These are phyloP conservation scores for Nesospiza acunhae DNA, from an alignment of 2,113 vertebrate species.

Conservation along the genomic window DNA sequence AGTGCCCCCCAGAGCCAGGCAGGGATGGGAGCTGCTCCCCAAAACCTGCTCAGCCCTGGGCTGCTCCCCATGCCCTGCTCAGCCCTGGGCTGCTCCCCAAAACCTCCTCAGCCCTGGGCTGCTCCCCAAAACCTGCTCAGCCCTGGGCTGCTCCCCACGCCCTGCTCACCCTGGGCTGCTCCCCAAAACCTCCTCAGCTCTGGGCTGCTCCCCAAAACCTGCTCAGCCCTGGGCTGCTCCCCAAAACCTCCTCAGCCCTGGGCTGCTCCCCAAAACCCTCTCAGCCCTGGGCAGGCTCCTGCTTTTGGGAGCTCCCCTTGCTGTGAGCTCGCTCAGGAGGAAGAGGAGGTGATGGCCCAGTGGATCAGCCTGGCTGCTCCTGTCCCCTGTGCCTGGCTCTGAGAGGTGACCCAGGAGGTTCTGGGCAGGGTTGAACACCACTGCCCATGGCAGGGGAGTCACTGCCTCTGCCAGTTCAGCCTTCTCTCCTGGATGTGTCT, in stretches of 20 bases:
- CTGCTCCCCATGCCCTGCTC: background rate
- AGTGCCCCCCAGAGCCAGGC: accelerated
- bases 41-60: too few species aligned
- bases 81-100: background rate
- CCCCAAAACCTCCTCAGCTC: too few species aligned
- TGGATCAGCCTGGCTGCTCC: background rate
- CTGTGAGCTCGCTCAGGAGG: background rate
- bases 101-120: background rate
- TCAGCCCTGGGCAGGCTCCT: background rate
- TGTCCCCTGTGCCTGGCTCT: background rate
- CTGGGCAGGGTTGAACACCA: background rate
- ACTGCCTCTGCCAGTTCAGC: background rate
- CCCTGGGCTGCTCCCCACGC: accelerated
- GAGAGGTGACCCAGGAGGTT: background rate
- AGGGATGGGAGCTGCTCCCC: background rate
- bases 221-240: too few species aligned
- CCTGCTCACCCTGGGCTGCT: background rate
- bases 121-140: too few species aligned
- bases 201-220: too few species aligned
- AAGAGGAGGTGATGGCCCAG: background rate
- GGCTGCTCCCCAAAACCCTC: background rate
- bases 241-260: too few species aligned
- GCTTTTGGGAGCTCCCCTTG: background rate
- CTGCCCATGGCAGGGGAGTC: background rate
- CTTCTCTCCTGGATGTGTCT: background rate